phyloP scores from a whole-genome alignment of 1,140 invertebrate species.

The Heliconius hermathena region DNA sequence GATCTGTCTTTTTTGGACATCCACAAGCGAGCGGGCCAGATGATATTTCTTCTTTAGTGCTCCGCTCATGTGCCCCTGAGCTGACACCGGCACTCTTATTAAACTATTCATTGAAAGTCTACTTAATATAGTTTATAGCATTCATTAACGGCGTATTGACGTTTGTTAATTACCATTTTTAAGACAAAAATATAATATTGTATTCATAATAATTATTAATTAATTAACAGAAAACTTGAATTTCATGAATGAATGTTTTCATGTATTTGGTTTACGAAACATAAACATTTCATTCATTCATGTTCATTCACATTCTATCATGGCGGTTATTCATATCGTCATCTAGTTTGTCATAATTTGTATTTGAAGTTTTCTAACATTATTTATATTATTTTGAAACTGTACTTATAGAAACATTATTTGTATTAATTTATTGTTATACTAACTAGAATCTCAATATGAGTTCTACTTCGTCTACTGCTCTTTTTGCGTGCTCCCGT shows the following conservation, averaged over 20 bases:
- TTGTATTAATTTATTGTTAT: conserved; percentile 15
- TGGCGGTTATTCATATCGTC: conserved; percentile 46
- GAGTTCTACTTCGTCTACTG: conserved; percentile 66
- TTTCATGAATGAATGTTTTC: background rate
- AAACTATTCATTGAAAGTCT: no score
- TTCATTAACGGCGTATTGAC: no score
- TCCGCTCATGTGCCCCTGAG: no score
- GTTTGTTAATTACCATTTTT: no score
- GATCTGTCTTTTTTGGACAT: no score
- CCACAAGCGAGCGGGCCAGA: no score
- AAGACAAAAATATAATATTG: no score
- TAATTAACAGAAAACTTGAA: no score
- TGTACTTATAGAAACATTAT: conserved; percentile 11
- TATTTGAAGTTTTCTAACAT: conserved; percentile 42
- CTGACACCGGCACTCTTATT: no score
- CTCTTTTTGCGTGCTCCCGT: conserved; percentile 95
- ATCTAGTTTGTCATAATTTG: conserved; percentile 44
- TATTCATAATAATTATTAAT: no score
- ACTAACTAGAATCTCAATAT: conserved; percentile 45
- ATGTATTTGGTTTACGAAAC: background rate
- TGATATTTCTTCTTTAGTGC: no score
- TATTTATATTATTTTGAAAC: conserved; percentile 35
- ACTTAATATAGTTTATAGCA: no score
- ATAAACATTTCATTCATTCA: conserved; percentile 26
- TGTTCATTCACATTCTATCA: conserved; percentile 37